phyloP scores from a whole-genome alignment of 2,888 invertebrate species.

The Megamerina dolium region DNA sequence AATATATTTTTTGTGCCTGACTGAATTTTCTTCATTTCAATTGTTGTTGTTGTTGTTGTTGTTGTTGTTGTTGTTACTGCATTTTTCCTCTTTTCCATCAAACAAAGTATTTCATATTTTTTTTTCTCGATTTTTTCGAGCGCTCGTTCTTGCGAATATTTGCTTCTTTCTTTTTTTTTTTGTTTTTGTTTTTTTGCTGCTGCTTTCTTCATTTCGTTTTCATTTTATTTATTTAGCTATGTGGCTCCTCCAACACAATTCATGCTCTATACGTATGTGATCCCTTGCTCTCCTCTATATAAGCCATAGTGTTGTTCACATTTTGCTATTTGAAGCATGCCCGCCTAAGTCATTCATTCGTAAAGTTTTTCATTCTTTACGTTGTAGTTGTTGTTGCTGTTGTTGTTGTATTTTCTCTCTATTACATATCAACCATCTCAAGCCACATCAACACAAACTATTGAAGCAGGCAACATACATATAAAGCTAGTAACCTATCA shows the following conservation, averaged over 20 bases:
- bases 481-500: too few species aligned
- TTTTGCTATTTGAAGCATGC: slow-evolving; percentile 1
- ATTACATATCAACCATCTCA: too few species aligned
- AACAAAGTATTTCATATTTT: background rate
- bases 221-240: too few species aligned
- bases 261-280: too few species aligned
- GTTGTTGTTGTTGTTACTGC: slow-evolving; percentile 15
- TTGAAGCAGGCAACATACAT: too few species aligned
- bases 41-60: slow-evolving; percentile 15
- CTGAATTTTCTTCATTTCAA: slow-evolving; percentile 27
- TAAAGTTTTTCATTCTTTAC: slow-evolving; percentile 12
- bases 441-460: too few species aligned
- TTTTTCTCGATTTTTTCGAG: background rate
- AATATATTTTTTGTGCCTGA: slow-evolving; percentile 30
- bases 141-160: background rate
- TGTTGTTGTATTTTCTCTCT: too few species aligned
- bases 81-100: slow-evolving; percentile 4
- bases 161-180: slow-evolving; percentile 6
- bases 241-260: too few species aligned
- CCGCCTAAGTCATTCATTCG: slow-evolving; percentile 18
- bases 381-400: too few species aligned
- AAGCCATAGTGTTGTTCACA: slow-evolving; percentile 7
- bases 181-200: slow-evolving; percentile 1
- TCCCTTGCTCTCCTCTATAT: too few species aligned
- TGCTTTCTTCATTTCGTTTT: slow-evolving; percentile 13